Percentiles rank a stretch among this genome's conserved stretches.
phyloP scores from a whole-genome alignment of 2,888 invertebrate genomes.

The Homarus gammarus region DNA sequence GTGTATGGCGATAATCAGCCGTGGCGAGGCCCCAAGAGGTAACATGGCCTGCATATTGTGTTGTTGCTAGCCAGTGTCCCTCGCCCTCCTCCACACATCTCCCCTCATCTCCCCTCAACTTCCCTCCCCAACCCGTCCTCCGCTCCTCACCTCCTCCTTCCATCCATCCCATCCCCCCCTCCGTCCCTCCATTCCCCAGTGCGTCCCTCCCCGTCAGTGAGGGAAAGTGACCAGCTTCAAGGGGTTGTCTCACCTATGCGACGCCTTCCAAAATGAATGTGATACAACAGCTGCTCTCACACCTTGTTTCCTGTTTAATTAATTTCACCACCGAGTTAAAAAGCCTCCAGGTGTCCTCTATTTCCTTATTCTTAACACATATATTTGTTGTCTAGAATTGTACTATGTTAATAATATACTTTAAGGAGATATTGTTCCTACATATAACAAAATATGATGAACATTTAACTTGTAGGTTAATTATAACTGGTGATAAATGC shows the following conservation, averaged over 20 bases:
- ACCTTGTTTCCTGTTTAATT: neutral
- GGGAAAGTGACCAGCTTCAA: constrained; percentile 10
- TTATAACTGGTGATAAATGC: neutral
- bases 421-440: too few species aligned
- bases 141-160: neutral
- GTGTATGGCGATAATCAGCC: constrained; percentile 50
- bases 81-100: neutral
- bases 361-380: neutral
- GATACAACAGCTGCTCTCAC: neutral
- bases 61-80: constrained; percentile 40
- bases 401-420: too few species aligned
- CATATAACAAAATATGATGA: too few species aligned
- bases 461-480: neutral
- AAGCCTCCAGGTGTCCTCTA: neutral
- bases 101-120: constrained; percentile 1
- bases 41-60: constrained; percentile 47
- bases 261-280: constrained; percentile 12
- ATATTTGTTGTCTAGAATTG: too few species aligned
- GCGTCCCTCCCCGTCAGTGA: neutral
- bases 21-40: constrained; percentile 18
- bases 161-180: neutral
- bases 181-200: neutral
- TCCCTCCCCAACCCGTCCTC: neutral
- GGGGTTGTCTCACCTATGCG: neutral
- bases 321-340: neutral